Evolutionary conservation across 2,113 vertebrate species (phyloP).

Genomic region (Ptyas mucosa): DNA sequence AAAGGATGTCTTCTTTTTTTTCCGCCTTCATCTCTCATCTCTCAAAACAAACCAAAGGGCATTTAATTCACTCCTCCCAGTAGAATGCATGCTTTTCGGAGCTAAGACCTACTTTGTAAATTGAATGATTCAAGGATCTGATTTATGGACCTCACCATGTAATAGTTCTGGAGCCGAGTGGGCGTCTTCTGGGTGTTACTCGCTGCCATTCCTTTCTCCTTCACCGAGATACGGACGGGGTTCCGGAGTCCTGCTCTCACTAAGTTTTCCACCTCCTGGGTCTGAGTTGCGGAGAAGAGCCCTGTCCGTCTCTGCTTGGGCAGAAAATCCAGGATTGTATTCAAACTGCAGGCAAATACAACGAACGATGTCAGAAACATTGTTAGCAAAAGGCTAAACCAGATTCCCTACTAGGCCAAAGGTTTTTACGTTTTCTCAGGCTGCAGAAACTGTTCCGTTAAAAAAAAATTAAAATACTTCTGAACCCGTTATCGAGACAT

Average conservation of each 20-base stretch:
- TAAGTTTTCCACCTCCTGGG: conserved; percentile 93
- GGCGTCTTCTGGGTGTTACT: conserved; percentile 85
- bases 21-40: background rate
- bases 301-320: conserved; percentile 95
- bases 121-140: background rate
- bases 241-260: conserved; percentile 92
- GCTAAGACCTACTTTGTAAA: background rate
- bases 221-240: conserved; percentile 88
- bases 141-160: conserved; percentile 72
- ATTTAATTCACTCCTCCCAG: background rate
- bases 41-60: background rate
- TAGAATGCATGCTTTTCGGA: background rate
- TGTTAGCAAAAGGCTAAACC: background rate
- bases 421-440: background rate
- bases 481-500: background rate
- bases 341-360: conserved; percentile 74
- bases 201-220: conserved; percentile 88
- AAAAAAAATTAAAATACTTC: background rate
- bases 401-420: background rate
- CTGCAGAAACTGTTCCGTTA: background rate
- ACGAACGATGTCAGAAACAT: background rate
- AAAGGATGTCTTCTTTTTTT: too few relatives aligned
- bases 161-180: conserved; percentile 85
- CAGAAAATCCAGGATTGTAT: conserved; percentile 83
- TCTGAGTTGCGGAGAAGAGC: conserved; percentile 95